These are phyloP conservation scores for Loxodonta africana DNA, from an alignment of 2,113 vertebrate genomes.

Conservation along the genomic window DNA sequence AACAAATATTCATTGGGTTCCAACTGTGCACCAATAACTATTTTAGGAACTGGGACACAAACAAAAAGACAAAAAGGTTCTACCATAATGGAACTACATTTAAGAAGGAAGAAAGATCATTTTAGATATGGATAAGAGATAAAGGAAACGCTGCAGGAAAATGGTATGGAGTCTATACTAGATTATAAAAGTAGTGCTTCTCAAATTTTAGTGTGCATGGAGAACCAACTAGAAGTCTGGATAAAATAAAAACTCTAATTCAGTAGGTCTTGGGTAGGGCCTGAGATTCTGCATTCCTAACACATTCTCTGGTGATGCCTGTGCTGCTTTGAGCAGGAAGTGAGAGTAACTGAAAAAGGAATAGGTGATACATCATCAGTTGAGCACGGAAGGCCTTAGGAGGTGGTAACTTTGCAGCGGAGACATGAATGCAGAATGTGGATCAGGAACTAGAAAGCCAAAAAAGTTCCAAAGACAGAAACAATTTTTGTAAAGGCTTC, in stretches of 20 bases:
- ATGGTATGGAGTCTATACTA: neutral
- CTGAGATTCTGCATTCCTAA: neutral
- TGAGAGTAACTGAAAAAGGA: neutral
- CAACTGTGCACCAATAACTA: neutral
- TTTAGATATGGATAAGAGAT: neutral
- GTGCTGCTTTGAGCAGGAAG: neutral
- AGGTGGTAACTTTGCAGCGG: neutral
- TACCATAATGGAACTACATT: neutral
- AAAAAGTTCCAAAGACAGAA: neutral
- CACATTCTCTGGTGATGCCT: neutral
- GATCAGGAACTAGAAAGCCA: neutral
- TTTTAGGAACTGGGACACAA: neutral
- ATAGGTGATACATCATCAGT: neutral
- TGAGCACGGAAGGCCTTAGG: neutral
- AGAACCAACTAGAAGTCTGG: neutral
- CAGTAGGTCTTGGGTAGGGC: neutral
- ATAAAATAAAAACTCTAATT: neutral
- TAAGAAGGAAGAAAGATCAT: neutral
- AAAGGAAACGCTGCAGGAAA: neutral
- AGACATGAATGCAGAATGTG: neutral
- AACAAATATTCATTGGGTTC: neutral
- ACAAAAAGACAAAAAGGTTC: conserved; percentile 22
- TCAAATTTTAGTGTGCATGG: neutral
- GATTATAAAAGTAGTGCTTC: neutral
- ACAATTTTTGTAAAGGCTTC: neutral